These are phyloP conservation scores for Corapipo altera DNA, from an alignment of 2,113 vertebrate genomes.

Conservation along the genomic window DNA sequence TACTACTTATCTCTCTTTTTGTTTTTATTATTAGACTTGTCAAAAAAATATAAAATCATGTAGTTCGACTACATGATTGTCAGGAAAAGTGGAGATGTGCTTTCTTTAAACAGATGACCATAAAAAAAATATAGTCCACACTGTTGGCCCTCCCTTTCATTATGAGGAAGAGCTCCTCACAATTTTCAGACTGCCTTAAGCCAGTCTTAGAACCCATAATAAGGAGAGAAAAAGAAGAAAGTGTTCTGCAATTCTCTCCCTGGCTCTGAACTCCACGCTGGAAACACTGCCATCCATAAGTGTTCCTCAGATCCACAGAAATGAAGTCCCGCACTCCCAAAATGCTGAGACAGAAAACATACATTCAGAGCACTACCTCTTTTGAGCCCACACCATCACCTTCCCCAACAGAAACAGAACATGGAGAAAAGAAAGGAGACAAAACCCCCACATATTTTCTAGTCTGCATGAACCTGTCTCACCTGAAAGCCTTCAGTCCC, in stretches of 20 bases:
- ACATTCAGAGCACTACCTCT: neutral
- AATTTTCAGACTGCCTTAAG: neutral
- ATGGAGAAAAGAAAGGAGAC: neutral
- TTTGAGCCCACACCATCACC: neutral
- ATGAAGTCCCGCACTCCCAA: neutral
- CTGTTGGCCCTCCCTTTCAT: neutral
- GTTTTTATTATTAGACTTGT: neutral
- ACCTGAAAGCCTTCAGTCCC: neutral
- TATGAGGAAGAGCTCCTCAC: neutral
- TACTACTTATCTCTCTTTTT: neutral
- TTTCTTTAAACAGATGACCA: neutral
- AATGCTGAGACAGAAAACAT: neutral
- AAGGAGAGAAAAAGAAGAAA: neutral
- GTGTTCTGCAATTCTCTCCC: neutral
- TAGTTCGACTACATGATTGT: neutral
- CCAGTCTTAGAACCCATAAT: neutral
- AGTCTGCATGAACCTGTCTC: neutral
- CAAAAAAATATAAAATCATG: neutral
- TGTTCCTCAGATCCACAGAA: neutral
- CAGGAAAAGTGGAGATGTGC: neutral
- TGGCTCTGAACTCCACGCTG: neutral
- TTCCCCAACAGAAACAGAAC: neutral
- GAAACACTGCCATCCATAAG: neutral
- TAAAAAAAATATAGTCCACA: neutral
- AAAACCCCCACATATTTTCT: accelerated